A percentile compares a stretch with the other conserved stretches of the same genome.
These are phyloP conservation scores for Ctena decussata DNA, from an alignment of 2,888 invertebrate species.

Conservation along the genomic window DNA sequence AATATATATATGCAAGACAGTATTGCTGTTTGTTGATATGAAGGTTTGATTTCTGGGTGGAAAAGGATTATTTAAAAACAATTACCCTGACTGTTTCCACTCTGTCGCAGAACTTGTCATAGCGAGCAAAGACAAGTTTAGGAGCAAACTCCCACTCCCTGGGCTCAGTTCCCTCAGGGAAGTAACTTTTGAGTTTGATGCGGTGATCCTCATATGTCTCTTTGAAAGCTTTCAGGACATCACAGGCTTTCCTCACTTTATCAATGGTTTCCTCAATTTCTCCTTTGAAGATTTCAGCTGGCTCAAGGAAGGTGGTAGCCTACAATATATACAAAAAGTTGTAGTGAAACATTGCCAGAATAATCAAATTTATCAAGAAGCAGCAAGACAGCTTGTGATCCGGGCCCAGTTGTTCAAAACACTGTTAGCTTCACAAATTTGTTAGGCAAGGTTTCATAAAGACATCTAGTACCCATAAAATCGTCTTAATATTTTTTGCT, in stretches of 20 bases:
- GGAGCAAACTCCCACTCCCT: constrained; percentile 87
- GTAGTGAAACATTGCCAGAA: too few relatives aligned
- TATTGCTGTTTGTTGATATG: too few relatives aligned
- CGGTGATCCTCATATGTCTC: constrained; percentile 85
- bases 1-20: too few relatives aligned
- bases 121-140: constrained; percentile 86
- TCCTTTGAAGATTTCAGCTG: constrained; percentile 96
- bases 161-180: constrained; percentile 82
- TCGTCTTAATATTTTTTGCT: too few relatives aligned
- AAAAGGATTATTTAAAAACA: too few relatives aligned
- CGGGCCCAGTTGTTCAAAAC: too few relatives aligned
- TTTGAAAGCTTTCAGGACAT: constrained; percentile 83
- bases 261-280: constrained; percentile 97
- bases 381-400: too few relatives aligned
- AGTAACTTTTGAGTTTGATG: constrained; percentile 85
- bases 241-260: constrained; percentile 89
- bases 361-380: too few relatives aligned
- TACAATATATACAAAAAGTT: constrained; percentile 88
- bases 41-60: too few relatives aligned
- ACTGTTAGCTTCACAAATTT: too few relatives aligned
- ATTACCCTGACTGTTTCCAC: constrained; percentile 84
- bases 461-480: too few relatives aligned
- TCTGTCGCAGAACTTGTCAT: constrained; percentile 85
- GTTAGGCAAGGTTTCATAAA: too few relatives aligned
- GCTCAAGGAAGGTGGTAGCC: constrained; percentile 96